phyloP scores from a whole-genome alignment of 1,140 invertebrate genomes.

The Platyscapa corneri region DNA sequence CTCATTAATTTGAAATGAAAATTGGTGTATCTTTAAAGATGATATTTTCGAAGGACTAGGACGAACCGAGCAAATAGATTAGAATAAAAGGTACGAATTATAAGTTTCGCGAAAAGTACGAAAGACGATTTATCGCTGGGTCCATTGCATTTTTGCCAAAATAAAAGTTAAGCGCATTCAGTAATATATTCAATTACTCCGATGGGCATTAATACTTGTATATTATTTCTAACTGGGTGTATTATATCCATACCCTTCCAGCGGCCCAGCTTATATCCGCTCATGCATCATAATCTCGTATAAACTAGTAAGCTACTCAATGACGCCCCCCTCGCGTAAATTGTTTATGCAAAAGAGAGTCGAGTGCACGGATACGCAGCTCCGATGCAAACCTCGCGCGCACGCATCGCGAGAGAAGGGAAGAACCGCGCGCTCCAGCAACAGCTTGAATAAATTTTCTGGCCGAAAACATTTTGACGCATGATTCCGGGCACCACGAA shows the following conservation, averaged over 20 bases:
- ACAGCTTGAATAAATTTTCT: conserved; percentile 44
- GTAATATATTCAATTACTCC: not conserved
- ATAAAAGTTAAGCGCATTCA: not conserved
- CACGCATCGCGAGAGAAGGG: too few relatives aligned
- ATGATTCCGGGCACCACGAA: conserved; percentile 30
- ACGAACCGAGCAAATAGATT: too few relatives aligned
- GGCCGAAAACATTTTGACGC: conserved; percentile 30
- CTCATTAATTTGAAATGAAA: too few relatives aligned
- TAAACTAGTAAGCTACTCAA: conserved; percentile 3
- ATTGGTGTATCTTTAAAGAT: too few relatives aligned
- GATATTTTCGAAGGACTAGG: too few relatives aligned
- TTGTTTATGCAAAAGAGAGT: conserved; percentile 14
- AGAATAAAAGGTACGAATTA: not conserved
- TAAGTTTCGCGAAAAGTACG: not conserved
- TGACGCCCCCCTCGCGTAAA: conserved; percentile 11
- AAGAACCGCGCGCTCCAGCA: not conserved
- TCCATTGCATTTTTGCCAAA: too few relatives aligned
- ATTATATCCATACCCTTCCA: not conserved
- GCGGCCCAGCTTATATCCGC: not conserved
- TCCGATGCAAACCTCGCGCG: too few relatives aligned
- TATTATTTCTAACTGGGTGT: conserved; percentile 8
- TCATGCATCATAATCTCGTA: conserved; percentile 35
- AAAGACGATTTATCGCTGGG: too few relatives aligned
- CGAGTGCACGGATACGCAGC: not conserved
- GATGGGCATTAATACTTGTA: not conserved